Conservation (phyloP, 2,888 invertebrate species). For the Deroplatys truncata region DNA sequence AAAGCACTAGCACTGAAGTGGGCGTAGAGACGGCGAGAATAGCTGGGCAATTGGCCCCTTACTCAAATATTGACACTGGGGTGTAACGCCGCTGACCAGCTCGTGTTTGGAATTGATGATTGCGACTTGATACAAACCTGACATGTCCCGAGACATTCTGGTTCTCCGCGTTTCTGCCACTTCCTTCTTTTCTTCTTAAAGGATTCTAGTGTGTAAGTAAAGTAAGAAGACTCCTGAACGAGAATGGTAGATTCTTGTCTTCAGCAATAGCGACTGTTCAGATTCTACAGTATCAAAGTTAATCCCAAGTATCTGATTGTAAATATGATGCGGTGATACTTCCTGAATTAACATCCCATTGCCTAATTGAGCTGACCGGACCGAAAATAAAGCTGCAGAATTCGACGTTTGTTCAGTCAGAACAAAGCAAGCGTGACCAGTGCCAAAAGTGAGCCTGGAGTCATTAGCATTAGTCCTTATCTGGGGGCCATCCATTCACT, state of each 20-base stretch:
- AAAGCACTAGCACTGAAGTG: background rate
- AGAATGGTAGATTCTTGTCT: background rate
- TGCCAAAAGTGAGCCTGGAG: too few species aligned
- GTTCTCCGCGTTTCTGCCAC: background rate
- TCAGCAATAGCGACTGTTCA: background rate
- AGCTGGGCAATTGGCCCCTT: conserved; percentile 17
- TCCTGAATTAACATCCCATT: too few species aligned
- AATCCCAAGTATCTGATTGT: too few species aligned
- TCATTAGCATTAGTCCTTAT: too few species aligned
- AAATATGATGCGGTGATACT: too few species aligned
- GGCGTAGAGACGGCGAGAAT: background rate
- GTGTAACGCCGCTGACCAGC: background rate
- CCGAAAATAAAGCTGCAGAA: too few species aligned
- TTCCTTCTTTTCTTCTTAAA: background rate
- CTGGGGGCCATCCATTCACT: too few species aligned
- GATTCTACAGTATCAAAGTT: too few species aligned
- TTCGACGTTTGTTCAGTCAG: too few species aligned
- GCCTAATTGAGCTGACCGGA: too few species aligned
- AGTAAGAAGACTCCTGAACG: background rate
- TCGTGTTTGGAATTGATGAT: conserved; percentile 22
- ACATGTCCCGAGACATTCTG: background rate
- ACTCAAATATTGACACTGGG: conserved; percentile 24
- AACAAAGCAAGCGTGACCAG: too few species aligned
- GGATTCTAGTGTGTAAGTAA: background rate
- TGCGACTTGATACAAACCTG: background rate